Base-by-base conservation (phyloP, 2,113 vertebrate species). In the Circaetus gallicus region DNA sequence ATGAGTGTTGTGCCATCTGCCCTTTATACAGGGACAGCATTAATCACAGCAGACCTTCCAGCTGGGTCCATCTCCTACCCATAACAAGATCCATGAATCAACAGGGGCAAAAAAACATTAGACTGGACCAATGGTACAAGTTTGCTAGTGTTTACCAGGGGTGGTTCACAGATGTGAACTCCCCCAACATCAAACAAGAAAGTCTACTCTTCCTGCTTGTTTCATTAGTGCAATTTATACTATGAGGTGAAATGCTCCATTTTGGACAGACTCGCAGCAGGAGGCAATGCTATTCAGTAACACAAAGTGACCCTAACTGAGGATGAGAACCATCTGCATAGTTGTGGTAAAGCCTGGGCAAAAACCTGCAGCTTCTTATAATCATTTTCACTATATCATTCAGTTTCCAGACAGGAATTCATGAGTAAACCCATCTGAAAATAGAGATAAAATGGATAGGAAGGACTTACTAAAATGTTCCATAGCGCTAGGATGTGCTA, bases 41-140 rank as follows among this genome's bases (percentile, higher is more conserved):
- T 76, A 85, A 74, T 81, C 84, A 79, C 56, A 79, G n/a, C 58
- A 89, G 49, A 50, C 7, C 28, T 87, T 76, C 55, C 62, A 85
- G 32, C 31, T 86, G 71, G 16, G 11, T 69, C 59, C 13, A n/a
- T 59, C 29, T 93, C 67, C 36, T 61, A 4, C 52, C 28, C 1
- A 2, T 81, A 45, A 77, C 34, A 29, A 72, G 21, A 42, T n/a
- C 29, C 42, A 63, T 56, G 58, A 76, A 77, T 67, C 42, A 87
- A 62, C 0, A 0, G 36, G 31, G 22, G 3, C 4, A 31, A 50
- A 55, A 25, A 40, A 38, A 3, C 1, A 16, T 59, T 45, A 63
- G 56, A 36, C 13, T 63, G 53, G 16, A 55, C 9, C 45, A 87
- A 16, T 6, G 20, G 29, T 22, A 59, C 6, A 52, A 47, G 32